These are phyloP conservation scores for Thecophora atra DNA, from an alignment of 2,888 invertebrate species.

Conservation along the genomic window DNA sequence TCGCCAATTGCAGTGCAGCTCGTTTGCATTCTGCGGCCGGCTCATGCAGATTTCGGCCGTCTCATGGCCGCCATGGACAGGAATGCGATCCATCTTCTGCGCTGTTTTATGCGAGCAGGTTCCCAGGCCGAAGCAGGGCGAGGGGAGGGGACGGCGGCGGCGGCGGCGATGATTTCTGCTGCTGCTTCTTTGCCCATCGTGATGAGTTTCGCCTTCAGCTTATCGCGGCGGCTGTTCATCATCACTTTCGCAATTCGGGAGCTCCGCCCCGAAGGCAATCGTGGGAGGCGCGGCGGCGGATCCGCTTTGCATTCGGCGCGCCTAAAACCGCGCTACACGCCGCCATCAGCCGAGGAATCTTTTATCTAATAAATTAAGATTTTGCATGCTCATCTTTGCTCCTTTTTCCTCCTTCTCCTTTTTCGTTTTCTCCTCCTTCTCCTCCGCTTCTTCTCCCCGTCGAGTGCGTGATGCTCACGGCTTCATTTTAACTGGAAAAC, in stretches of 20 bases:
- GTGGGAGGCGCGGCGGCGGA: slow-evolving; percentile 13
- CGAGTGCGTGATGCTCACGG: slow-evolving; percentile 9
- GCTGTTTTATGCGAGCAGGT: background rate
- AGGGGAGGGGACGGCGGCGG: background rate
- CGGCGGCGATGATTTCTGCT: background rate
- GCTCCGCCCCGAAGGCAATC: slow-evolving; percentile 64
- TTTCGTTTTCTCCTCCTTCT: too few species aligned
- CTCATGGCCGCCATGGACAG: slow-evolving; percentile 2
- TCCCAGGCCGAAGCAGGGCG: background rate
- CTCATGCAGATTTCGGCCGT: slow-evolving; percentile 30
- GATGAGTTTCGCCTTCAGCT: slow-evolving; percentile 19
- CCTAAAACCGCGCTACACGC: slow-evolving; percentile 3
- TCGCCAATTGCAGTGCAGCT: slow-evolving; percentile 21
- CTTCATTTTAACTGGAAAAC: slow-evolving; percentile 14
- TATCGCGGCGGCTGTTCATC: slow-evolving; percentile 24
- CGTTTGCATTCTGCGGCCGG: slow-evolving; percentile 28
- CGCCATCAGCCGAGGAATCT: background rate
- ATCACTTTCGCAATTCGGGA: slow-evolving; percentile 62
- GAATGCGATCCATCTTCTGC: background rate
- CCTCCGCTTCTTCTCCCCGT: too few species aligned
- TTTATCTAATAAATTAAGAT: slow-evolving; percentile 23
- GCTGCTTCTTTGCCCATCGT: slow-evolving; percentile 23
- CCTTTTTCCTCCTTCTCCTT: too few species aligned
- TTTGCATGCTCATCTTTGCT: slow-evolving; percentile 15
- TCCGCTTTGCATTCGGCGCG: background rate